Conservation (phyloP, 2,888 invertebrate genomes). For the Cremastinae sp. region DNA sequence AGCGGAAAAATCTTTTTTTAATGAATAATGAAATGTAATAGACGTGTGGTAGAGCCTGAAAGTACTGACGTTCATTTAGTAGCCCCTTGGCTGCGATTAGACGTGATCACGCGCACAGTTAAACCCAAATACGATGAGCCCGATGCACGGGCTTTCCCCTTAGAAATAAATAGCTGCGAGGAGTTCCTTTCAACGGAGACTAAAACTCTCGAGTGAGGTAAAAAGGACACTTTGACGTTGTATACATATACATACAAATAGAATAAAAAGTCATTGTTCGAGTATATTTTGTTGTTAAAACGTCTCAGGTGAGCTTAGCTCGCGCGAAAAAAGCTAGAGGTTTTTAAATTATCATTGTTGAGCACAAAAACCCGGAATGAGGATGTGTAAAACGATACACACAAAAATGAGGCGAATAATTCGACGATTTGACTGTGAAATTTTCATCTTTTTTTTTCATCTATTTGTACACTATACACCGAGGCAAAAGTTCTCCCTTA, state of each 20-base stretch:
- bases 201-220: conserved; percentile 37
- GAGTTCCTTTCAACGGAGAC: conserved; percentile 54
- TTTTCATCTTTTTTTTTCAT: conserved; percentile 20
- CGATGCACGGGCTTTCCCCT: conserved; percentile 20
- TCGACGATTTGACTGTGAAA: conserved; percentile 58
- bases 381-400: conserved; percentile 25
- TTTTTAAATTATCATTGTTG: conserved; percentile 31
- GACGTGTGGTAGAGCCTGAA: not conserved
- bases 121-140: conserved; percentile 46
- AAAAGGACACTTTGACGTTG: conserved; percentile 1
- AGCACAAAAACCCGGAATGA: conserved; percentile 13
- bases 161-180: conserved; percentile 24
- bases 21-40: conserved; percentile 17
- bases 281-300: conserved; percentile 52
- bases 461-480: no score
- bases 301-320: conserved; percentile 64
- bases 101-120: conserved; percentile 59
- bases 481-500: conserved; percentile 35
- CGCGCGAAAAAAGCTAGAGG: conserved; percentile 56
- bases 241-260: conserved; percentile 12
- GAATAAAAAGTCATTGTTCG: conserved; percentile 34
- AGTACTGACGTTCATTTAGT: conserved; percentile 19
- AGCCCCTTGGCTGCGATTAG: conserved; percentile 45
- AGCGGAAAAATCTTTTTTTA: not conserved
- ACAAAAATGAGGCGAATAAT: conserved; percentile 49